These are phyloP conservation scores for Nomada ruficornis DNA, from an alignment of 2,888 invertebrate species.

Conservation along the genomic window DNA sequence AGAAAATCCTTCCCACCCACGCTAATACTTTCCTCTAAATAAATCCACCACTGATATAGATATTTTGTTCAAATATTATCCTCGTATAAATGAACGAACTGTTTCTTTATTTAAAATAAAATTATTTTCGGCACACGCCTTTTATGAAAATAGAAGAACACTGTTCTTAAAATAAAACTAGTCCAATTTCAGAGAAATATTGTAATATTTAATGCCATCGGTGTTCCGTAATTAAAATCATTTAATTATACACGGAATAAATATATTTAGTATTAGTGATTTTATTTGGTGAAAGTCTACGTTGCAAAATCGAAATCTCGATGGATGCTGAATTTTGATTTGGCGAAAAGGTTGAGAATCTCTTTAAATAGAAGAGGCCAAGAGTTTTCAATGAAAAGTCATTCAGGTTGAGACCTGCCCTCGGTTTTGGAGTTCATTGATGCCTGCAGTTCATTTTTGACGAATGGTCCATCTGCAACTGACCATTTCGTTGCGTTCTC, in stretches of 20 bases:
- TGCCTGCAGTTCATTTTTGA: slow-evolving; percentile 80
- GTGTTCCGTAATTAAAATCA: too few relatives aligned
- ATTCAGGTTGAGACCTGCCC: slow-evolving; percentile 75
- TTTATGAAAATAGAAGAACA: not conserved
- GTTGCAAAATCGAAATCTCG: not conserved
- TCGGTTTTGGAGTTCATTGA: slow-evolving; percentile 82
- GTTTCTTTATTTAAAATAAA: not conserved
- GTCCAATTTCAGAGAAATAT: not conserved
- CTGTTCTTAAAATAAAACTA: not conserved
- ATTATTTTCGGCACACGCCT: too few relatives aligned
- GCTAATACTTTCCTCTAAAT: not conserved
- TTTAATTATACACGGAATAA: not conserved
- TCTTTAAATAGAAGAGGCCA: slow-evolving; percentile 44
- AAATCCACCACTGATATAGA: not conserved
- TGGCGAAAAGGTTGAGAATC: slow-evolving; percentile 56
- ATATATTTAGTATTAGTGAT: not conserved
- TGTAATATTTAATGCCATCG: not conserved
- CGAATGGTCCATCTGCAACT: slow-evolving; percentile 77
- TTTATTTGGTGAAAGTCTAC: too few relatives aligned
- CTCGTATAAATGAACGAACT: not conserved
- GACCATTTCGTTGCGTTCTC: slow-evolving; percentile 72
- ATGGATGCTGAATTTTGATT: not conserved
- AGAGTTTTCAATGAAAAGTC: slow-evolving; percentile 76
- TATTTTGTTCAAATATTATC: too few relatives aligned
- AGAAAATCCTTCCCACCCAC: not conserved